Percentiles rank a stretch among this genome's conserved stretches.
Conservation (phyloP, 2,888 invertebrate genomes). For the Diogma glabrata region DNA sequence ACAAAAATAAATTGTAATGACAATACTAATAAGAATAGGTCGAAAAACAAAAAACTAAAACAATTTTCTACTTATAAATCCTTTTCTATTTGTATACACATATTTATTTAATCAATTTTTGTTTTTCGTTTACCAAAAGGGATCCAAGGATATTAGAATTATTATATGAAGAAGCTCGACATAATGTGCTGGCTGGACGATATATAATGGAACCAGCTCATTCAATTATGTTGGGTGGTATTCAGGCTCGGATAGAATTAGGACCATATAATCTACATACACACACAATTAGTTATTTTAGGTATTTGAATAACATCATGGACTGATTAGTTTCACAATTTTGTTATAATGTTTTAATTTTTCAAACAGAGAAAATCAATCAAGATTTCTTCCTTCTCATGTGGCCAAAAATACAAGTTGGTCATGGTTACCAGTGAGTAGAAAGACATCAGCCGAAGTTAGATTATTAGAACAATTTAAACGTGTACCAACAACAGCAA, state of each 20-base stretch:
- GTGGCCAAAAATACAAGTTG: slow-evolving; percentile 58
- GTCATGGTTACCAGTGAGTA: slow-evolving; percentile 59
- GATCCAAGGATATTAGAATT: slow-evolving; percentile 75
- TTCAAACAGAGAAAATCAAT: slow-evolving; percentile 52
- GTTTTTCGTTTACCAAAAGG: slow-evolving; percentile 34
- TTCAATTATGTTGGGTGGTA: slow-evolving; percentile 81
- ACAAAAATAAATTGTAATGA: too few species aligned
- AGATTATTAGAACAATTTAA: slow-evolving; percentile 77
- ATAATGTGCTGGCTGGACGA: slow-evolving; percentile 77
- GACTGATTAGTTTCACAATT: neutral
- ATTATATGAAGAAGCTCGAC: slow-evolving; percentile 83
- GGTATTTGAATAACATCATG: slow-evolving; percentile 36
- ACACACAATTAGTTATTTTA: slow-evolving; percentile 76
- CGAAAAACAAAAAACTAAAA: too few species aligned
- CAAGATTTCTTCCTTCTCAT: slow-evolving; percentile 66
- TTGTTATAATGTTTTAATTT: neutral
- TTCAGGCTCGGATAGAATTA: slow-evolving; percentile 83
- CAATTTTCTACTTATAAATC: too few species aligned
- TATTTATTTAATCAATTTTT: slow-evolving; percentile 7
- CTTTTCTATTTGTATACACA: too few species aligned
- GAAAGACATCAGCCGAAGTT: slow-evolving; percentile 79
- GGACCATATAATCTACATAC: slow-evolving; percentile 79
- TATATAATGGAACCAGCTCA: slow-evolving; percentile 84
- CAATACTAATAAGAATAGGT: too few species aligned
- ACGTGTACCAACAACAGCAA: slow-evolving; percentile 67